Evolutionary conservation across 92 coral and sea anemone genomes (phyloP), one percentile per base, ranked within the genome.

Genomic region (Palythoa grandiflora): DNA sequence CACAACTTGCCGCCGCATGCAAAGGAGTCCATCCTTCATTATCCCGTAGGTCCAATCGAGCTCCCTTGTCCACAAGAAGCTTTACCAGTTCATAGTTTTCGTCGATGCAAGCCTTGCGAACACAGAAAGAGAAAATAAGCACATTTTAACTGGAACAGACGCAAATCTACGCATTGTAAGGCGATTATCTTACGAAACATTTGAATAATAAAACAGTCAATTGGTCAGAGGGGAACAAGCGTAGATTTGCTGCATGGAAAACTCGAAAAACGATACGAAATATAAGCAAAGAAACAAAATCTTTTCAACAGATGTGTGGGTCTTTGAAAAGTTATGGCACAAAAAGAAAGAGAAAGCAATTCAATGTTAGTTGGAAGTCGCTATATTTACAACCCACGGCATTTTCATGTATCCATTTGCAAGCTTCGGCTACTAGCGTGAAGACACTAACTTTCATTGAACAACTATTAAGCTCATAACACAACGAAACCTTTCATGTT

Each of bases 1-100:
- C 98, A 57, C 98, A 97, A 80, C 99, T 97, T 3, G 99, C 99
- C 17, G 99, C 99, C 53, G 99, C 99, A 59, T 97, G 99, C 60
- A 97, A 85, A 2, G 99, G 92, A 21, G 98, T 94, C 99, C 99
- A 97, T 4, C 99, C 99, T 71, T 97, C 99, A 51, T 97, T 97
- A 81, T 97, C 99, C 61, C 98, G 94, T 9, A 97, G 85, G 78
- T 95, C 99, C 89, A 97, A 73, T 78, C 95, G 92, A 19, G 99
- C 96, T 85, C 98, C 98, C 52, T 84, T 84, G n/a, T 95, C 94
- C 50, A 97, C 99, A 63, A 97, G 84, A 84, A 95, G 84, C 84
- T 91, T 91, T 2, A 97, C 99, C 76, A 97, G 89, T 38, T 97
- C 99, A 61, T 91, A 91, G 77, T 84, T 92, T 79, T 97, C 99